A percentile compares a stretch with the other conserved stretches of the same genome.
These are phyloP conservation scores for Clarias laeviceps DNA, from an alignment of 2,797 vertebrate genomes.

Conservation along the genomic window DNA sequence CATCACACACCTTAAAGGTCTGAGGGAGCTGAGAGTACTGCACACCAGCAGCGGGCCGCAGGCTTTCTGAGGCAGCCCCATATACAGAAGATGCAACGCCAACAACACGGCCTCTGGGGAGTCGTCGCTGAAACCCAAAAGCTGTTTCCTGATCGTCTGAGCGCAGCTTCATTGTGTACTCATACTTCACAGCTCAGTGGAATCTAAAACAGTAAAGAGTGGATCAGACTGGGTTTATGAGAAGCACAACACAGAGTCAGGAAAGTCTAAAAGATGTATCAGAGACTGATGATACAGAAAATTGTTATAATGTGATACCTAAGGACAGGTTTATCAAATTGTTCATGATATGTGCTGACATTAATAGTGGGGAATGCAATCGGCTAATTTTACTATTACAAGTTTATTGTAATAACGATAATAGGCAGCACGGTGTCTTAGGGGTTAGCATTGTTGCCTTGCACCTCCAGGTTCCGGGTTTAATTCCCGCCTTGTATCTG, in stretches of 20 bases:
- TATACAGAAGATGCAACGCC: constrained; percentile 85
- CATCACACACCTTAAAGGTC: constrained; percentile 87
- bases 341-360: background rate
- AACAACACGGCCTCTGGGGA: constrained; percentile 84
- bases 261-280: background rate
- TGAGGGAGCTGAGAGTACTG: constrained; percentile 92
- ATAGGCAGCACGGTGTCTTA: no score
- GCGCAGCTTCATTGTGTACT: constrained; percentile 96
- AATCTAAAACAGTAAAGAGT: constrained; percentile 35
- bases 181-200: constrained; percentile 81
- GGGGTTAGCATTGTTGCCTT: no score
- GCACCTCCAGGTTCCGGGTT: no score
- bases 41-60: constrained; percentile 94
- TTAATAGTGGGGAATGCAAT: background rate
- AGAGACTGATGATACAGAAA: background rate
- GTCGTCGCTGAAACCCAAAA: constrained; percentile 88
- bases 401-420: no score
- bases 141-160: constrained; percentile 95
- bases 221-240: background rate
- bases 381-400: no score
- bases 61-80: constrained; percentile 87
- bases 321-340: no score
- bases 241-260: background rate
- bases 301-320: background rate
- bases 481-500: no score